Evolutionary conservation across 2,888 invertebrate genomes (phyloP), one percentile per base, ranked within the genome.

Genomic region (Ophioninae sp.): DNA sequence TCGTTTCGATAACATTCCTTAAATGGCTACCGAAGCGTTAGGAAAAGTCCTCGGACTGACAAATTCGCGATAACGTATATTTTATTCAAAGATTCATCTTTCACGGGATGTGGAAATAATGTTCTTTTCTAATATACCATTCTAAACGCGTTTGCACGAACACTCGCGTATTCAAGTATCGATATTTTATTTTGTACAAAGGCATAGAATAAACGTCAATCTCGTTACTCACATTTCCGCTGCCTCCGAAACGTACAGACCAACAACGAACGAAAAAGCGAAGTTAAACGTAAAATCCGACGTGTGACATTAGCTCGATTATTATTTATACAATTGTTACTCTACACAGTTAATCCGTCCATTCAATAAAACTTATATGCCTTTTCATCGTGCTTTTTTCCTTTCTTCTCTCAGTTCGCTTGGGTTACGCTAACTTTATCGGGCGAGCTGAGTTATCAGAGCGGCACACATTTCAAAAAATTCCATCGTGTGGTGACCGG

Each of bases 381-480:
- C 67, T 30, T 37, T 65, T 56, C 50, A 5, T 13, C 30, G 1
- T 67, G 1, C 7, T 23, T 8, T 41, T 61, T 61, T 41, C n/a
- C 3, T 57, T 39, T 13, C 65, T 72, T 62, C 6, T 6, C 17
- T 39, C 20, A 41, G 8, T 41, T 67, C 72, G 70, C 30, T 64
- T 56, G 41, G 44, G 44, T 39, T 67, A 78, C 37, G 17, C 7
- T 37, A 7, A 13, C 17, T 50, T 93, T 95, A 99, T 93, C 99
- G 97, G 44, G 99, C 99, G 85, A 99, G 94, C 89, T 99, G 99
- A 85, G 99, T 99, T 89, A 99, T 99, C 67, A 99, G 95, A 2
- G 98, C 98, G 23, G 99, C 99, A 93, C 99, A 99, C 99, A 99
- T 99, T 94, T 99, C 99, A 92, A 99, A 99, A 94, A 99, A 99